Conservation (phyloP, 2,797 vertebrate species). For the Cacajao melanocephalus region DNA sequence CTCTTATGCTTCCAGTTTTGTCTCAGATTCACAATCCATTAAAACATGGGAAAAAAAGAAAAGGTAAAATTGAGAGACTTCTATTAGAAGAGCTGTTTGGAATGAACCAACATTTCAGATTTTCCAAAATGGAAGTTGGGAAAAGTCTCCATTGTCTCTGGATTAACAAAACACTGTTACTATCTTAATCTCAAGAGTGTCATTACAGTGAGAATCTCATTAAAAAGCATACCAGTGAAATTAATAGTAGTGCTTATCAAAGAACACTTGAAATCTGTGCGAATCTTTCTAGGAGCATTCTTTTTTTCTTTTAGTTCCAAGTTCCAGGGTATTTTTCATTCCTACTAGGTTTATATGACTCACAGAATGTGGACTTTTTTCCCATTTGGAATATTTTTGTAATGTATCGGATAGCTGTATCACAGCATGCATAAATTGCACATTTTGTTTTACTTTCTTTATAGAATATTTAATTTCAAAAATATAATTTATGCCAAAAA, state of each 20-base stretch:
- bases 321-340: constrained; percentile 66
- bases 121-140: constrained; percentile 43
- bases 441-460: constrained; percentile 83
- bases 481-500: constrained; percentile 85
- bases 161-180: constrained; percentile 40
- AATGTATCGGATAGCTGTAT: constrained; percentile 62
- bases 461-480: constrained; percentile 83
- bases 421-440: constrained; percentile 84
- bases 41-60: neutral
- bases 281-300: constrained; percentile 3
- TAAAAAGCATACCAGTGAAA: neutral
- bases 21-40: constrained; percentile 7
- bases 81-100: neutral
- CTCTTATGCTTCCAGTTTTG: constrained; percentile 18
- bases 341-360: constrained; percentile 49
- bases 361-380: constrained; percentile 58
- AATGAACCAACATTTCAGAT: constrained; percentile 18
- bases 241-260: neutral
- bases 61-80: neutral
- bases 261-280: constrained; percentile 19
- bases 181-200: neutral
- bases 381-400: constrained; percentile 77
- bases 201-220: neutral
- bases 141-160: neutral
- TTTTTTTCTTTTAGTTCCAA: constrained; percentile 45